phyloP scores from a whole-genome alignment of 1,140 invertebrate species.

The Diabrotica virgifera region DNA sequence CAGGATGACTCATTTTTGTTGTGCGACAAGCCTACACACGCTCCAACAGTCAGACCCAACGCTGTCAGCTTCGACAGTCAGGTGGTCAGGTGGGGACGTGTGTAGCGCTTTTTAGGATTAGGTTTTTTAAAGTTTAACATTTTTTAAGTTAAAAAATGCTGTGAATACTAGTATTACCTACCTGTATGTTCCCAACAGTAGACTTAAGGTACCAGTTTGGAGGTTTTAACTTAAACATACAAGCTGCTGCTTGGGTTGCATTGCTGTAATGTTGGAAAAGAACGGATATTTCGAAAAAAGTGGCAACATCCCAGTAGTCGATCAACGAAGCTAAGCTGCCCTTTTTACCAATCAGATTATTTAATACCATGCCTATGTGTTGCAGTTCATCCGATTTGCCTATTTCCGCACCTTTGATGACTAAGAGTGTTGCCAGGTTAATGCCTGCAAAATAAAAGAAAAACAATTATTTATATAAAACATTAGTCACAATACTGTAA shows the following conservation, averaged over 20 bases:
- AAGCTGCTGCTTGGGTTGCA: constrained; percentile 95
- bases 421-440: constrained; percentile 95
- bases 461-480: too few relatives aligned
- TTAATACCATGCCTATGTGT: constrained; percentile 89
- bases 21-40: too few relatives aligned
- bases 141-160: too few relatives aligned
- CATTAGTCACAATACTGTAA: too few relatives aligned
- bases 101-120: too few relatives aligned
- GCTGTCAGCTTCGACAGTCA: too few relatives aligned
- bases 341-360: constrained; percentile 97
- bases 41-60: too few relatives aligned
- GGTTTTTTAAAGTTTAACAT: too few relatives aligned
- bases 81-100: too few relatives aligned
- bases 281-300: constrained; percentile 98
- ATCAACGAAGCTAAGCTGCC: constrained; percentile 88
- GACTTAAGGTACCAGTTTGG: constrained; percentile 99
- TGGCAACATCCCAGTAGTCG: constrained; percentile 99
- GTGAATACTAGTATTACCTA: constrained; percentile 46
- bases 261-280: constrained; percentile 96
- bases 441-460: constrained; percentile 61
- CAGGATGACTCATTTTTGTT: too few relatives aligned
- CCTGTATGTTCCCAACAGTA: constrained; percentile 94
- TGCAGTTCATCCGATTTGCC: constrained; percentile 87
- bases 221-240: constrained; percentile 98
- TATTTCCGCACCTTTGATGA: constrained; percentile 97